Evolutionary conservation across 2,888 invertebrate genomes (phyloP).

Genomic region (Mimachlamys varia): DNA sequence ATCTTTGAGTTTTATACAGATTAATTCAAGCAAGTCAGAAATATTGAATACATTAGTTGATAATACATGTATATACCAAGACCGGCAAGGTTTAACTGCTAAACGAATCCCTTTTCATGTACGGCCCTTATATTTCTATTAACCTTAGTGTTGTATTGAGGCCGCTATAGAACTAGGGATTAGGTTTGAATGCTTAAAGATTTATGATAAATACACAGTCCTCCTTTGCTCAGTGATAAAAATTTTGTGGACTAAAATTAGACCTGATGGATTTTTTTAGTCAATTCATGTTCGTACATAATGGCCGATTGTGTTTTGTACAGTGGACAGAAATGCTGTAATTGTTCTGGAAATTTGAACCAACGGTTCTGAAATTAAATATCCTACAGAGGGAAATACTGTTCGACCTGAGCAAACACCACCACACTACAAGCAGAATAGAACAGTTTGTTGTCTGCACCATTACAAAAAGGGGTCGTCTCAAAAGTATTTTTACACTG

Average conservation of each 20-base stretch:
- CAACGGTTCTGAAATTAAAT: slow-evolving; percentile 14
- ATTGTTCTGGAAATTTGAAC: not conserved
- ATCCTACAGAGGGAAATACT: not conserved
- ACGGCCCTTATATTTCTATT: not conserved
- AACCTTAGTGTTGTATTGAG: not conserved
- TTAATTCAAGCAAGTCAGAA: too few relatives aligned
- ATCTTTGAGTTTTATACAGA: too few relatives aligned
- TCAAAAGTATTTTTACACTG: not conserved
- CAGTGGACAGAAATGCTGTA: not conserved
- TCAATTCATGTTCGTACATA: not conserved
- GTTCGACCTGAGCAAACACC: slow-evolving; percentile 6
- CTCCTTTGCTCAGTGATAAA: not conserved
- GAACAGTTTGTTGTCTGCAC: slow-evolving; percentile 28
- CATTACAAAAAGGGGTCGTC: not conserved
- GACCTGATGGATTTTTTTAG: slow-evolving; percentile 1
- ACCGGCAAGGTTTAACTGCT: too few relatives aligned
- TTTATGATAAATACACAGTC: not conserved
- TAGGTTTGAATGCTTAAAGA: not conserved
- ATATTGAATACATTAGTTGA: too few relatives aligned
- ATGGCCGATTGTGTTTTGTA: not conserved
- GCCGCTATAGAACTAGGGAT: not conserved
- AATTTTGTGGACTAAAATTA: not conserved
- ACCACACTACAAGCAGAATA: not conserved
- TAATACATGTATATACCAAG: too few relatives aligned
- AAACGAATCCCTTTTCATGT: too few relatives aligned